phyloP scores from a whole-genome alignment of 2,797 vertebrate genomes.

The Molossus alvarezi region DNA sequence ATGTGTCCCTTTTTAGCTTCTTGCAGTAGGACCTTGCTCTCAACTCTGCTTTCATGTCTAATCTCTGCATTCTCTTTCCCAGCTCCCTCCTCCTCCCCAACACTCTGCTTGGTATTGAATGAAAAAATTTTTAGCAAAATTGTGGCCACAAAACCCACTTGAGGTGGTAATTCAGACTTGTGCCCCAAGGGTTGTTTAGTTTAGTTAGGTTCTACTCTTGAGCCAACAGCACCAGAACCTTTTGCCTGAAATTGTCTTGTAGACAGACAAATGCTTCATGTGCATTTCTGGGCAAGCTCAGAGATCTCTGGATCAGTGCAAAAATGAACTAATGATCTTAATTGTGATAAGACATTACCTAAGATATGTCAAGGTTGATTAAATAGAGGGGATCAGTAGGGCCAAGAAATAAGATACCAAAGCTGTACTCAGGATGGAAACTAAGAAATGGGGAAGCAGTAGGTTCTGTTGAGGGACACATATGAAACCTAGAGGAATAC shows the following conservation, averaged over 20 bases:
- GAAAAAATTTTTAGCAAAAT: constrained; percentile 43
- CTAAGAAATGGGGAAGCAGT: not conserved
- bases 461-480: not conserved
- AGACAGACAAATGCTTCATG: not conserved
- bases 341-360: constrained; percentile 9
- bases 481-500: not conserved
- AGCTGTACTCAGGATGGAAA: not conserved
- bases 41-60: constrained; percentile 15
- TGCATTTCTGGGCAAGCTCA: not conserved
- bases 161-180: constrained; percentile 29
- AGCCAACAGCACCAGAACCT: not conserved
- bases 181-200: not conserved
- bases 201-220: constrained; percentile 51
- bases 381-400: not conserved
- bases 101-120: constrained; percentile 20
- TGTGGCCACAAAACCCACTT: not conserved
- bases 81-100: not conserved
- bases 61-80: constrained; percentile 21
- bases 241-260: constrained; percentile 47
- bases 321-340: constrained; percentile 42
- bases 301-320: not conserved
- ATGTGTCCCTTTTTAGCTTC: constrained; percentile 8
- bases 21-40: constrained; percentile 37
- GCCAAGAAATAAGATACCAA: not conserved
- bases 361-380: constrained; percentile 23